phyloP scores from a whole-genome alignment of 2,113 vertebrate species.

The Rhinoptilus africanus region DNA sequence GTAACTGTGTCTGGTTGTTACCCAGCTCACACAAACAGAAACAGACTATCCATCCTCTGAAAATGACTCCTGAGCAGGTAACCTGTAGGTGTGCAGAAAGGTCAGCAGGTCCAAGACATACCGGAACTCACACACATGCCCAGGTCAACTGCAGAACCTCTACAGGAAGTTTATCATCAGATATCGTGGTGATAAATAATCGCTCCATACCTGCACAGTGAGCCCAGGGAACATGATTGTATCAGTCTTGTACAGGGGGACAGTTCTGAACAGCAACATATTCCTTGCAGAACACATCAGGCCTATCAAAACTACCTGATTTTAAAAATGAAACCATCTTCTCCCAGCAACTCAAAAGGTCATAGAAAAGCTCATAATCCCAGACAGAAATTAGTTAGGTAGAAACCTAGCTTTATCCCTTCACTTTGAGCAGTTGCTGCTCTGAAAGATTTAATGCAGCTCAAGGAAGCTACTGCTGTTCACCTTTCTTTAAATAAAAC shows the following conservation, averaged over 20 bases:
- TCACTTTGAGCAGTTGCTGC: not conserved
- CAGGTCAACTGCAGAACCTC: not conserved
- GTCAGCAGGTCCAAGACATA: not conserved
- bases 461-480: not conserved
- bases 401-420: not conserved
- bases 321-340: not conserved
- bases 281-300: not conserved
- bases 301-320: not conserved
- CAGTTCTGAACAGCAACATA: not conserved
- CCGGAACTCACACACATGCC: not conserved
- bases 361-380: not conserved
- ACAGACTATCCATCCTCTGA: not conserved
- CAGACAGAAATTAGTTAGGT: not conserved
- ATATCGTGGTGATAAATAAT: not conserved
- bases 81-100: not conserved
- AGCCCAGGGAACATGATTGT: not conserved
- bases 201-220: accelerated
- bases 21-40: not conserved
- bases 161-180: not conserved
- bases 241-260: not conserved
- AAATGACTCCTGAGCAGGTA: not conserved
- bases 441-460: not conserved
- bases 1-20: not conserved
- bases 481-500: not conserved
- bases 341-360: not conserved